Conservation (phyloP, 2,888 invertebrate genomes). For the Mimachlamys varia region DNA sequence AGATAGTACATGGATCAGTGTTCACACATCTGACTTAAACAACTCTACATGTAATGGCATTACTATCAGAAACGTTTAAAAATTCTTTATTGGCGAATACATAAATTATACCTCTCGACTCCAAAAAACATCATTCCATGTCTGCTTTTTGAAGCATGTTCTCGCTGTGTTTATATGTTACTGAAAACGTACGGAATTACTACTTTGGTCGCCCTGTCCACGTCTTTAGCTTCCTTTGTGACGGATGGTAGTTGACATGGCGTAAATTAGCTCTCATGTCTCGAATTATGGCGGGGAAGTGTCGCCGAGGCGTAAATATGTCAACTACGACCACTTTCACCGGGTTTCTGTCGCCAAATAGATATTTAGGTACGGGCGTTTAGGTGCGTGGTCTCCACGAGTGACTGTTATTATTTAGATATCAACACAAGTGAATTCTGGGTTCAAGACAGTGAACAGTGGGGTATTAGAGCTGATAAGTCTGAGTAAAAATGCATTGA, state of each 20-base stretch:
- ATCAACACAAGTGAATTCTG: not conserved
- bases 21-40: too few species aligned
- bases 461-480: not conserved
- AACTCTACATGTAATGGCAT: too few species aligned
- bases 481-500: not conserved
- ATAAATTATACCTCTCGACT: not conserved
- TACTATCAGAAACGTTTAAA: too few species aligned
- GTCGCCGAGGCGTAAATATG: constrained; percentile 41
- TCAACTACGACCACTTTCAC: constrained; percentile 25
- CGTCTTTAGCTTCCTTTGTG: not conserved
- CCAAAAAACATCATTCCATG: not conserved
- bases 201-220: too few species aligned
- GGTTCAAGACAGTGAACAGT: not conserved
- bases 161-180: not conserved
- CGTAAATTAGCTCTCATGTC: constrained; percentile 39
- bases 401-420: not conserved
- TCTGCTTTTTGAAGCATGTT: not conserved
- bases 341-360: constrained; percentile 33
- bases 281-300: constrained; percentile 42
- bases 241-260: not conserved
- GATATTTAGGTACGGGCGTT: constrained; percentile 14
- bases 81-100: too few species aligned
- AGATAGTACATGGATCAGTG: too few species aligned
- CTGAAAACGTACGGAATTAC: not conserved
- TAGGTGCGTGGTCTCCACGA: not conserved